Evolutionary conservation across 2,888 invertebrate species (phyloP).

Genomic region (Melinopterus prodromus): DNA sequence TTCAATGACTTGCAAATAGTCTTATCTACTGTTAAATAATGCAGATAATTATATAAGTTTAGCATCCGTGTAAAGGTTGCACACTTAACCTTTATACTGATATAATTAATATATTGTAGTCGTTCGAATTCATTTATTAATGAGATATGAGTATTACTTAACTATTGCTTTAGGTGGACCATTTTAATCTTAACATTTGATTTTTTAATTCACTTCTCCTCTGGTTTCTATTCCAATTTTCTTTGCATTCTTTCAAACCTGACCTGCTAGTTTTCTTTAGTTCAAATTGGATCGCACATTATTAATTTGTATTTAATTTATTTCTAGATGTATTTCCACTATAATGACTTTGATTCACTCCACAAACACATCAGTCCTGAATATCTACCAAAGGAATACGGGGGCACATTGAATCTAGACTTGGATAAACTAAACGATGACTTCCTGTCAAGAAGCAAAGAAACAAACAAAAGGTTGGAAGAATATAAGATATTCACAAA

Average conservation of each 20-base stretch:
- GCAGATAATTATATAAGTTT: neutral
- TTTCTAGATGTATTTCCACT: slow-evolving; percentile 64
- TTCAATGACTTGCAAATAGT: neutral
- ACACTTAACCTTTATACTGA: neutral
- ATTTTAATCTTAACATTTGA: too few species aligned
- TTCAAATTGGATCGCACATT: neutral
- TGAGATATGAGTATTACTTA: too few species aligned
- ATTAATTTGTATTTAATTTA: slow-evolving; percentile 17
- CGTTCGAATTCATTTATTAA: neutral
- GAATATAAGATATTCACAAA: slow-evolving; percentile 5
- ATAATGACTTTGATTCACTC: slow-evolving; percentile 62
- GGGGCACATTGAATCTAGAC: slow-evolving; percentile 61
- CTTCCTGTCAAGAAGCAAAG: slow-evolving; percentile 46
- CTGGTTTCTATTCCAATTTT: too few species aligned
- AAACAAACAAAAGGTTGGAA: slow-evolving; percentile 48
- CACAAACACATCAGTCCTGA: slow-evolving; percentile 62
- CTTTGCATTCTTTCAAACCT: too few species aligned
- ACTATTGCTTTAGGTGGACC: too few species aligned
- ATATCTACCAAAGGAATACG: slow-evolving; percentile 66
- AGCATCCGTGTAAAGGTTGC: neutral
- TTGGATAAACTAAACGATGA: slow-evolving; percentile 45
- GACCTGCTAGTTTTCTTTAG: too few species aligned
- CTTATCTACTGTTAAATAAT: neutral
- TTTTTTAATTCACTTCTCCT: too few species aligned
- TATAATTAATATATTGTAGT: neutral